Evolutionary conservation across 2,888 invertebrate genomes (phyloP).

Genomic region (Julus scanicus): DNA sequence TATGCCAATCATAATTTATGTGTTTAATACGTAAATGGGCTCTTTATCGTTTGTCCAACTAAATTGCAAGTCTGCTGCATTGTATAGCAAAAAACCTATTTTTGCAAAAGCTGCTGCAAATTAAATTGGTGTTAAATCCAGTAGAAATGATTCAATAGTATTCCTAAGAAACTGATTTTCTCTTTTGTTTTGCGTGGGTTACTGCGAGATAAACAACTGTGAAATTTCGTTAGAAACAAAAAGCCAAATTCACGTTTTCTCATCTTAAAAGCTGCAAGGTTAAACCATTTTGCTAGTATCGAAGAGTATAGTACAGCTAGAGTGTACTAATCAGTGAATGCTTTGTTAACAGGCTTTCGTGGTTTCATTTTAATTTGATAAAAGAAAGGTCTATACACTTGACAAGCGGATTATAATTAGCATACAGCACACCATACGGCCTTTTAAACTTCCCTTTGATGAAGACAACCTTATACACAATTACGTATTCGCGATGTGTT

Average conservation of each 20-base stretch:
- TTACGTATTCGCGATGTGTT: not conserved
- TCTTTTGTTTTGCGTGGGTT: not conserved
- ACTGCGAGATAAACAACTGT: not conserved
- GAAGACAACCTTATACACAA: not conserved
- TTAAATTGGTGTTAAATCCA: not conserved
- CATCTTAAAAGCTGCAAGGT: too few species aligned
- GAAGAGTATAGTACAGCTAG: too few species aligned
- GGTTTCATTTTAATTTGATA: not conserved
- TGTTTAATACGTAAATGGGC: not conserved
- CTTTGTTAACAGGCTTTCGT: not conserved
- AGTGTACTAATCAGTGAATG: not conserved
- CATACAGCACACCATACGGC: too few species aligned
- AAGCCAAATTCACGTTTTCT: too few species aligned
- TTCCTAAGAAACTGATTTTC: not conserved
- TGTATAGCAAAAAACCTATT: too few species aligned
- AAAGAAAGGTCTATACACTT: not conserved
- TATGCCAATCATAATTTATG: not conserved
- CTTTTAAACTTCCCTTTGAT: not conserved
- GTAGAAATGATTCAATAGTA: not conserved
- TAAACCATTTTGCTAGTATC: too few species aligned
- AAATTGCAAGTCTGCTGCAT: too few species aligned
- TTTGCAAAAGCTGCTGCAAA: not conserved
- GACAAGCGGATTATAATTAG: not conserved
- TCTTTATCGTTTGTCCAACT: not conserved
- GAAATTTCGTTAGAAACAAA: too few species aligned